Conservation (phyloP, 2,113 vertebrate genomes). For the Engystomops pustulosus region DNA sequence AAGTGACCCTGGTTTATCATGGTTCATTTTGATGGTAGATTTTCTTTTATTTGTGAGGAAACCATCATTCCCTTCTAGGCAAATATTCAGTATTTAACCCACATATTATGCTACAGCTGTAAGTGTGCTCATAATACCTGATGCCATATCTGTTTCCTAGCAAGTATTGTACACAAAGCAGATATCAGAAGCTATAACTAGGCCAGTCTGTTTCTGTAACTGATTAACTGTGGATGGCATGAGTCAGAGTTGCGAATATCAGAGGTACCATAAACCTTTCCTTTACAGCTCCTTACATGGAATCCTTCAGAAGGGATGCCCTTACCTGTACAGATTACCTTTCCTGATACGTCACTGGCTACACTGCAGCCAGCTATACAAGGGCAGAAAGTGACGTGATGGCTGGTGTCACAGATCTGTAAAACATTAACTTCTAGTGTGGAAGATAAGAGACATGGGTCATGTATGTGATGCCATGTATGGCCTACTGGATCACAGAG, state of each 20-base stretch:
- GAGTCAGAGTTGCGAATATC: neutral
- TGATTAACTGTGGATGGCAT: conserved; percentile 1
- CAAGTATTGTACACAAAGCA: neutral
- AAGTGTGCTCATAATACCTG: neutral
- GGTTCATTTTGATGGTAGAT: too few relatives aligned
- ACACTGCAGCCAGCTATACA: neutral
- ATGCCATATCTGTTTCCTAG: neutral
- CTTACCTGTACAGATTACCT: conserved; percentile 5
- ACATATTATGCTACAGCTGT: neutral
- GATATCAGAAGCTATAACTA: neutral
- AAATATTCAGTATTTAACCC: neutral
- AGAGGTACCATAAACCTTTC: neutral
- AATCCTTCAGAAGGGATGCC: neutral
- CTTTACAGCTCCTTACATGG: conserved; percentile 14
- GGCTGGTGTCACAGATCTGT: too few relatives aligned
- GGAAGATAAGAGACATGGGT: too few relatives aligned
- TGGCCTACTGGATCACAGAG: neutral
- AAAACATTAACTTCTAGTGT: too few relatives aligned
- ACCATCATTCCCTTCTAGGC: neutral
- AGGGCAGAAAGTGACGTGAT: neutral
- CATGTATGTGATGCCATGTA: too few relatives aligned
- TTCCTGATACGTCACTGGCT: neutral
- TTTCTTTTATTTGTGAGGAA: too few relatives aligned
- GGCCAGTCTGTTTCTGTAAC: neutral
- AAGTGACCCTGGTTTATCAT: too few relatives aligned